A percentile compares a stretch with the other conserved stretches of the same genome.
These are phyloP conservation scores for Centruroides vittatus DNA, from an alignment of 1,140 invertebrate species.

Conservation along the genomic window DNA sequence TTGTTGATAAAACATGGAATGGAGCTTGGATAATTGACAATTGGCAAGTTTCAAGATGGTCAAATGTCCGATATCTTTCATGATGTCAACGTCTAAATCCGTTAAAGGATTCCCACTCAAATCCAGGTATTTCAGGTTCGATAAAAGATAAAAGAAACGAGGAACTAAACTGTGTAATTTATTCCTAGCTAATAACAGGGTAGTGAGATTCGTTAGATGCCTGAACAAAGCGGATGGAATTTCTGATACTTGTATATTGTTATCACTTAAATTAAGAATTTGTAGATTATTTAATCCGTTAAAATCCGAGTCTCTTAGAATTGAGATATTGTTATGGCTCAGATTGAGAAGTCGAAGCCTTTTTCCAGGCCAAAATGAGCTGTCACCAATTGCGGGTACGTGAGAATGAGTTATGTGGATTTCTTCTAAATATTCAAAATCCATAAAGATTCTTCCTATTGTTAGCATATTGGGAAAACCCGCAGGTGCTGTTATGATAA, in stretches of 20 bases:
- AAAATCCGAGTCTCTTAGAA: conserved; percentile 35
- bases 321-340: conserved; percentile 55
- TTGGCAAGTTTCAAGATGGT: conserved; percentile 46
- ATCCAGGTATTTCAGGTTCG: conserved; percentile 48
- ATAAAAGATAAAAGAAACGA: conserved; percentile 46
- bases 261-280: conserved; percentile 23
- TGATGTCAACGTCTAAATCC: conserved; percentile 45
- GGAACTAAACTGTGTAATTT: conserved; percentile 44
- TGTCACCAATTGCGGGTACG: conserved; percentile 56
- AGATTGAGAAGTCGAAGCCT: conserved; percentile 51
- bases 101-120: conserved; percentile 53
- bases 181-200: conserved; percentile 50
- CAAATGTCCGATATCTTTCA: conserved; percentile 24
- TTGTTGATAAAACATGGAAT: conserved; percentile 8
- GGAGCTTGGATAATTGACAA: conserved; percentile 2
- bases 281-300: conserved; percentile 28
- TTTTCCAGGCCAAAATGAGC: conserved; percentile 57
- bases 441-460: conserved; percentile 54
- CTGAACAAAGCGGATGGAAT: conserved; percentile 49
- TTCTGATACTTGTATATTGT: background rate
- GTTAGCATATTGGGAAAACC: conserved; percentile 46
- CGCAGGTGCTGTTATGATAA: conserved; percentile 49
- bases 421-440: conserved; percentile 49
- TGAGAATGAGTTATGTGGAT: conserved; percentile 56
- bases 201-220: conserved; percentile 42